Conservation (phyloP, 2,888 invertebrate species). For the Yponomeuta malinellus region DNA sequence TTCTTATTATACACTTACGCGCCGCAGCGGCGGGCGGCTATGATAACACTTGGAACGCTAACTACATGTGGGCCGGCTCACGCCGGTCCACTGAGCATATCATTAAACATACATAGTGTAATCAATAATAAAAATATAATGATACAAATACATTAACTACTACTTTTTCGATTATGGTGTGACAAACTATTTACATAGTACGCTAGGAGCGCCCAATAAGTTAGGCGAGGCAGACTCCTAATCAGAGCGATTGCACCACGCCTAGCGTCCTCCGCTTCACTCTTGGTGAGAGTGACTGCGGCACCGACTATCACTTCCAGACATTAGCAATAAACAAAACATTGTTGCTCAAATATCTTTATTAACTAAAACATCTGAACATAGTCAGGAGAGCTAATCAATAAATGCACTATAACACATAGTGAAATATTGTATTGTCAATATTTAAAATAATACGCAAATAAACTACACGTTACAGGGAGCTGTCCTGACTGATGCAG, state of each 20-base stretch:
- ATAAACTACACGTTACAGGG: conserved; percentile 5
- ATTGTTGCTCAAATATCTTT: conserved; percentile 52
- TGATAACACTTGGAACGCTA: conserved; percentile 29
- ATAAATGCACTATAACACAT: conserved; percentile 56
- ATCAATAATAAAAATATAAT: conserved; percentile 76
- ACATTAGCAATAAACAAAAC: conserved; percentile 17
- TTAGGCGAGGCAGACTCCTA: conserved; percentile 63
- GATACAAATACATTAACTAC: conserved; percentile 74
- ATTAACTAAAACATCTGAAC: conserved; percentile 66
- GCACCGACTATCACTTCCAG: too few relatives aligned
- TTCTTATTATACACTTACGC: conserved; percentile 55
- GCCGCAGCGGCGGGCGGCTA: conserved; percentile 35
- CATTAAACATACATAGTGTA: conserved; percentile 69
- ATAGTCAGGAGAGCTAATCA: conserved; percentile 61
- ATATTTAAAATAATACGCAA: conserved; percentile 52
- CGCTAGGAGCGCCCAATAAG: conserved; percentile 59
- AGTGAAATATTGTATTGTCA: conserved; percentile 57
- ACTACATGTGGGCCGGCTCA: not conserved
- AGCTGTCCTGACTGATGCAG: conserved; percentile 47
- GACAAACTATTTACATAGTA: conserved; percentile 75
- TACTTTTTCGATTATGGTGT: conserved; percentile 73
- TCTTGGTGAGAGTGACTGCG: too few relatives aligned
- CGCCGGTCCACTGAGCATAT: conserved; percentile 38
- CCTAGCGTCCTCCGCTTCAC: conserved; percentile 16
- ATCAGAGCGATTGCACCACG: conserved; percentile 30